Conservation (phyloP, 1,140 invertebrate species). For the Bombus soroeensis region DNA sequence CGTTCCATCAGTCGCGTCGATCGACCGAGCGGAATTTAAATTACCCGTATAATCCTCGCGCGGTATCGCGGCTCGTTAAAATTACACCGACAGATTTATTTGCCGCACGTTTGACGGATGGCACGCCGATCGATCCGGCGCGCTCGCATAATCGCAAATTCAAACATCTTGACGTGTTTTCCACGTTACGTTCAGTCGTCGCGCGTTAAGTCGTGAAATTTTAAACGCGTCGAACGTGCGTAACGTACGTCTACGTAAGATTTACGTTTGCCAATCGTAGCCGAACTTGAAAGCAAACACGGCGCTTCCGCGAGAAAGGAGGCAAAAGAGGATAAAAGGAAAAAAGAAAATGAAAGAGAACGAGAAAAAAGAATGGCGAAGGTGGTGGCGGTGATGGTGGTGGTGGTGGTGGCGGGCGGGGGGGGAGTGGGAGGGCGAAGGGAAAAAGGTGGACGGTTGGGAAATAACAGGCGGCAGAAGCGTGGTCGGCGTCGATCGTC, state of each 20-base stretch:
- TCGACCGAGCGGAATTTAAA: slow-evolving; percentile 26
- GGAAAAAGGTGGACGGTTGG: neutral
- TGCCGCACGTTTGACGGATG: too few species aligned
- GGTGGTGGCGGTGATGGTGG: too few species aligned
- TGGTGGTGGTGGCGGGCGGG: too few species aligned
- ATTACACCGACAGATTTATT: slow-evolving; percentile 16
- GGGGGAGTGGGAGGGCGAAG: too few species aligned
- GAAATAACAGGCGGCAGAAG: neutral
- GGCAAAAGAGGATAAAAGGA: neutral
- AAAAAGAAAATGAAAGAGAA: neutral
- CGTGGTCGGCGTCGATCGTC: neutral
- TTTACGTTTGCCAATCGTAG: too few species aligned
- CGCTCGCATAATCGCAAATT: neutral
- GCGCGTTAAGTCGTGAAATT: neutral
- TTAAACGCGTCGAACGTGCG: neutral
- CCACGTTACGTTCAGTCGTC: neutral
- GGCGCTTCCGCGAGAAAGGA: rapidly evolving
- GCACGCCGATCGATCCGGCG: rapidly evolving
- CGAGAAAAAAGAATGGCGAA: rapidly evolving
- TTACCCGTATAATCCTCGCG: slow-evolving; percentile 12
- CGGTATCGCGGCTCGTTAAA: slow-evolving; percentile 1
- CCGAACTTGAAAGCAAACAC: neutral
- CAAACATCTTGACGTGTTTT: neutral
- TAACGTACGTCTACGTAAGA: too few species aligned
- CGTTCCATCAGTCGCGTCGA: slow-evolving; percentile 4